phyloP scores from a whole-genome alignment of 2,888 invertebrate genomes.

The Stenodera caucasica region DNA sequence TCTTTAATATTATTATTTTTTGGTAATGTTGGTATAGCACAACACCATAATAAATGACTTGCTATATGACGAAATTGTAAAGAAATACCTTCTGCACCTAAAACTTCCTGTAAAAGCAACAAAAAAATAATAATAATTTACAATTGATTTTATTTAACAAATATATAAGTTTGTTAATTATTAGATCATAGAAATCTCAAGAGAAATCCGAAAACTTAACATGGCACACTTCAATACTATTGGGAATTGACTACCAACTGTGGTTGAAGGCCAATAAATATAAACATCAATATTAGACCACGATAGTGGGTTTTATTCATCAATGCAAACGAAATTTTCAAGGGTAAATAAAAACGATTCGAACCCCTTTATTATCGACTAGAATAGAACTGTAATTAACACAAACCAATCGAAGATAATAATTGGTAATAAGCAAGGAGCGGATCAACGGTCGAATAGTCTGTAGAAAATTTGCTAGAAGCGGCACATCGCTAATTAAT shows the following conservation, averaged over 20 bases:
- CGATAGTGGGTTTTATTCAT: slow-evolving; percentile 15
- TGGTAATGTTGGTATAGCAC: slow-evolving; percentile 47
- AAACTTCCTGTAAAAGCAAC: slow-evolving; percentile 69
- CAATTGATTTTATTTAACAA: slow-evolving; percentile 19
- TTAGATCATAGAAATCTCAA: slow-evolving; percentile 12
- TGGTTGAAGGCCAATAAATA: slow-evolving; percentile 24
- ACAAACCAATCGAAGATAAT: too few species aligned
- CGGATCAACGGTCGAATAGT: too few species aligned
- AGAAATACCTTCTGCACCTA: slow-evolving; percentile 82
- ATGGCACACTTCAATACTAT: slow-evolving; percentile 23
- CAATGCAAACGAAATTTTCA: slow-evolving; percentile 17
- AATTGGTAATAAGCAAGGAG: too few species aligned
- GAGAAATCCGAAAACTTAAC: slow-evolving; percentile 18
- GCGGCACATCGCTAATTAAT: too few species aligned
- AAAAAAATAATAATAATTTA: slow-evolving; percentile 10
- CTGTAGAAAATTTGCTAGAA: too few species aligned
- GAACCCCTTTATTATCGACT: too few species aligned
- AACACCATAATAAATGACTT: slow-evolving; percentile 76
- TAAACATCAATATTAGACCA: slow-evolving; percentile 26
- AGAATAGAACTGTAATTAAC: too few species aligned
- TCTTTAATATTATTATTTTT: slow-evolving; percentile 57
- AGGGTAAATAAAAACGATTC: not conserved
- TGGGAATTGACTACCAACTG: slow-evolving; percentile 20
- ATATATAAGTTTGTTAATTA: slow-evolving; percentile 20
- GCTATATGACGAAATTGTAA: slow-evolving; percentile 86